A percentile compares a stretch with the other conserved stretches of the same genome.
These are phyloP conservation scores for Pituophis catenifer DNA, from an alignment of 2,113 vertebrate genomes.

Conservation along the genomic window DNA sequence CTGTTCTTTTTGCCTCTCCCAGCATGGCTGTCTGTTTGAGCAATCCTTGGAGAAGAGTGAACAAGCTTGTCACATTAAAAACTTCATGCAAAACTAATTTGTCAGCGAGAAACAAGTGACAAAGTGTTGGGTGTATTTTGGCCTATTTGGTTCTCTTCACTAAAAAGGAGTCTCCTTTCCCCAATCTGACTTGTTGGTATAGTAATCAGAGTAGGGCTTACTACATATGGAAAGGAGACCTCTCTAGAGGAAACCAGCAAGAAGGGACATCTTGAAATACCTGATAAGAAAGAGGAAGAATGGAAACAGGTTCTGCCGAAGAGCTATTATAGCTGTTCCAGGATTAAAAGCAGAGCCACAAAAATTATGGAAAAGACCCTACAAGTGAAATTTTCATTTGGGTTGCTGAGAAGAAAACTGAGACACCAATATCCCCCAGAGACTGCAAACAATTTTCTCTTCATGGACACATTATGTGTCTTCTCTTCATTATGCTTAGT, in stretches of 20 bases:
- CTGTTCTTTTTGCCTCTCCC: slow-evolving; percentile 6
- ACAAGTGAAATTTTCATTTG: background rate
- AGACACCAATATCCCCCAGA: background rate
- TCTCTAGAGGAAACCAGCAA: background rate
- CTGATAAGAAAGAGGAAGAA: accelerated
- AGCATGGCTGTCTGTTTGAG: background rate
- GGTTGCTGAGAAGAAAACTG: background rate
- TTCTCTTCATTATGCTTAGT: background rate
- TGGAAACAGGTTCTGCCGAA: background rate
- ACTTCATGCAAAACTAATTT: slow-evolving; percentile 34
- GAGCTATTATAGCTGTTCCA: background rate
- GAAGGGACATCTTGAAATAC: background rate
- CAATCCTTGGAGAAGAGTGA: background rate
- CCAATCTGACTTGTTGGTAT: background rate
- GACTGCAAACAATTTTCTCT: background rate
- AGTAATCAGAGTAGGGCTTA: accelerated
- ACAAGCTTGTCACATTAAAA: slow-evolving; percentile 18
- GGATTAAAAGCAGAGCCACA: background rate
- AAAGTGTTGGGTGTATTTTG: slow-evolving; percentile 32
- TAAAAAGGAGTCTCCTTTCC: background rate
- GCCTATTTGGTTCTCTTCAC: background rate
- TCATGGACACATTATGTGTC: background rate
- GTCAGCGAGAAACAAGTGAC: slow-evolving; percentile 20
- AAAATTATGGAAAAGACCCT: background rate
- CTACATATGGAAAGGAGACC: accelerated